Percentiles rank a stretch among this genome's conserved stretches.
phyloP scores from a whole-genome alignment of 2,113 vertebrate species.

The Ivindomyrus marchei region DNA sequence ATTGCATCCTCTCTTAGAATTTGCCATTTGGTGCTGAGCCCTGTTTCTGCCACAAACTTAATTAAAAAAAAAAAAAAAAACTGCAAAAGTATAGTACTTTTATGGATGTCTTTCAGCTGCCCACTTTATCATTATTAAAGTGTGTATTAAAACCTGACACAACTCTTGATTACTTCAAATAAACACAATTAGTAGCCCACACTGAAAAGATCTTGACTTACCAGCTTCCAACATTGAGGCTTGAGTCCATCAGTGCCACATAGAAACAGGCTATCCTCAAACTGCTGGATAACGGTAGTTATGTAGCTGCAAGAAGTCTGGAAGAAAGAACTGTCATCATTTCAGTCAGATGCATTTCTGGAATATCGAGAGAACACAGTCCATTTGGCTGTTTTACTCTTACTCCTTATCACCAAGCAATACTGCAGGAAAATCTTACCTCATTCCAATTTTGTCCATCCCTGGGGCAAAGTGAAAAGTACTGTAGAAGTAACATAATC shows the following conservation, averaged over 20 bases:
- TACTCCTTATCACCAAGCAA: not conserved
- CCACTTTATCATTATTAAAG: not conserved
- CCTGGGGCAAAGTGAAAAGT: slow-evolving; percentile 29
- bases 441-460: slow-evolving; percentile 30
- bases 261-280: slow-evolving; percentile 49
- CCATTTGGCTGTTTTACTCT: not conserved
- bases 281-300: slow-evolving; percentile 56
- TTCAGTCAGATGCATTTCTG: not conserved
- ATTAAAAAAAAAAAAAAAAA: accelerated
- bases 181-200: not conserved
- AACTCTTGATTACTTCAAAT: not conserved
- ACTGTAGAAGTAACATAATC: slow-evolving; percentile 35
- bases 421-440: slow-evolving; percentile 37
- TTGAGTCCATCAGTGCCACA: slow-evolving; percentile 55
- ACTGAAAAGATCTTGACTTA: slow-evolving; percentile 27
- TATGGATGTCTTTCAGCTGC: not conserved
- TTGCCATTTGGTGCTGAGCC: not conserved
- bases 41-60: not conserved
- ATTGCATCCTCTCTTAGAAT: not conserved
- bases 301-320: slow-evolving; percentile 49
- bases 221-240: slow-evolving; percentile 57
- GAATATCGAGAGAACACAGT: not conserved
- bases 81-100: not conserved
- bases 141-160: not conserved
- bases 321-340: slow-evolving; percentile 6